phyloP scores from a whole-genome alignment of 30 jellyfish, hydroid and myxozoan genomes.

The Nemopilema nomurai region DNA sequence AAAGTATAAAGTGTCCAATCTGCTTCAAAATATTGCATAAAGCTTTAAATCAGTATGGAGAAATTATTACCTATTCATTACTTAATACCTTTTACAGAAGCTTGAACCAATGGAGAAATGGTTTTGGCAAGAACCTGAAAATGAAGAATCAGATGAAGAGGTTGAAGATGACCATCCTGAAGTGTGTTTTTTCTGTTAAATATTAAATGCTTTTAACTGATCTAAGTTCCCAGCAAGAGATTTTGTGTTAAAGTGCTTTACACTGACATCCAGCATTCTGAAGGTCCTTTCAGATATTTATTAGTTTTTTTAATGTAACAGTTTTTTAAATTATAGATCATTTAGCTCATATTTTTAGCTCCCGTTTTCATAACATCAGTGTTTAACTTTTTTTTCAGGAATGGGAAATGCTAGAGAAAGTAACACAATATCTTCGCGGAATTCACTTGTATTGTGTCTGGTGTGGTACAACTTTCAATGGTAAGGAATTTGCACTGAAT shows the following conservation, averaged over 20 bases:
- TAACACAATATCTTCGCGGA: constrained; percentile 76
- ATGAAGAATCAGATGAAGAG: constrained; percentile 24
- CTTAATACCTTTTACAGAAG: constrained; percentile 19
- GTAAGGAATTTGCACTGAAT: no score
- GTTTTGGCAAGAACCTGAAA: constrained; percentile 75
- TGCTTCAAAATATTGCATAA: no score
- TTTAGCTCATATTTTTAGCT: neutral
- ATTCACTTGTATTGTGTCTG: constrained; percentile 83
- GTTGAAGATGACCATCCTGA: constrained; percentile 29
- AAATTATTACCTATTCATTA: no score
- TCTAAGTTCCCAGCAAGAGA: no score
- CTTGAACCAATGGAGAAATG: constrained; percentile 60
- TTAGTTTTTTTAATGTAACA: neutral
- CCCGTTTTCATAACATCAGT: neutral
- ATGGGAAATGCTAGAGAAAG: constrained; percentile 57
- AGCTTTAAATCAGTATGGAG: no score
- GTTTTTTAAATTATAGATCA: neutral
- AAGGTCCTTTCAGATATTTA: no score
- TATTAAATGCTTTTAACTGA: neutral
- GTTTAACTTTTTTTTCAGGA: constrained; percentile 34
- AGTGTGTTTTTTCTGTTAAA: neutral
- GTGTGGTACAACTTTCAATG: constrained; percentile 89
- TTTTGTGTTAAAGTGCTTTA: no score
- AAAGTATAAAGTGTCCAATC: no score
- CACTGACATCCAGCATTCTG: no score